Conservation (phyloP, 2,797 vertebrate genomes). For the Morelia viridis region DNA sequence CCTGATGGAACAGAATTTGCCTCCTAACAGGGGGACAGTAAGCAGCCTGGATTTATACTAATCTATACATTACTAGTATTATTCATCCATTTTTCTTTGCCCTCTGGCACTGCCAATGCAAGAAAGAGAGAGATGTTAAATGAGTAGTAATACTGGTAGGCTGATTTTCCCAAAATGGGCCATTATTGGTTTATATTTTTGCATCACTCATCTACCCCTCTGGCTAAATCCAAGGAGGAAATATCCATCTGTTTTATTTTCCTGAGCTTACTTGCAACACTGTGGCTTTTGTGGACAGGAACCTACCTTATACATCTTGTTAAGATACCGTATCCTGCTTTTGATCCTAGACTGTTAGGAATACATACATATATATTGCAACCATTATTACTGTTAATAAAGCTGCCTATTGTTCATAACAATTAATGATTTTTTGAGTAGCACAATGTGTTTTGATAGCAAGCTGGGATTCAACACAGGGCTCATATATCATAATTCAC, state of each 20-base stretch:
- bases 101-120: not conserved
- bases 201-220: conserved; percentile 29
- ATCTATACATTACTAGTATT: not conserved
- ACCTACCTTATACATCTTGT: fast-evolving
- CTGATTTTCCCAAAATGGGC: not conserved
- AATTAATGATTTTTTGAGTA: not conserved
- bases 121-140: not conserved
- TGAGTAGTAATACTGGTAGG: not conserved
- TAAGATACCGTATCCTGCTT: not conserved
- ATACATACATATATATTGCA: fast-evolving
- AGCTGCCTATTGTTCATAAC: conserved; percentile 7
- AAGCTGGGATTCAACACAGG: not conserved
- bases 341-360: conserved; percentile 1
- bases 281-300: conserved; percentile 30
- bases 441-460: conserved; percentile 18
- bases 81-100: not conserved
- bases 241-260: conserved; percentile 14
- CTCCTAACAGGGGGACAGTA: not conserved
- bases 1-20: not conserved
- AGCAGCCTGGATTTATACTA: not conserved
- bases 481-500: conserved; percentile 5
- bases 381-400: conserved; percentile 10
- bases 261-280: conserved; percentile 10
- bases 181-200: conserved; percentile 27
- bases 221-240: conserved; percentile 33